phyloP scores from a whole-genome alignment of 2,113 vertebrate species.

The Syngnathus typhle region DNA sequence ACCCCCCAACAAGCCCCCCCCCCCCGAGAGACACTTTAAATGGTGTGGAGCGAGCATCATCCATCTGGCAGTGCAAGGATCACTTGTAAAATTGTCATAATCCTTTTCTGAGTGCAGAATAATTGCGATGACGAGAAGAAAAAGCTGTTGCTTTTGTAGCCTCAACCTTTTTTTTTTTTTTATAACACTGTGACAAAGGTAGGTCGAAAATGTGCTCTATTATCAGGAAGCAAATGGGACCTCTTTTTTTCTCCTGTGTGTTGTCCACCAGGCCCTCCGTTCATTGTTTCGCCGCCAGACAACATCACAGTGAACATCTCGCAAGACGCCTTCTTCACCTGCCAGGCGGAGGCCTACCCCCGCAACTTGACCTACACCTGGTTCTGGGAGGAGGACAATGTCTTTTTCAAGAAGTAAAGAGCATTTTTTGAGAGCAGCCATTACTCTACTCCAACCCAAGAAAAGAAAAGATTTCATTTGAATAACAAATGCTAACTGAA shows the following conservation, averaged over 20 bases:
- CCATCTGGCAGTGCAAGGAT: conserved; percentile 40
- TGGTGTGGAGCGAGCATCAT: conserved; percentile 26
- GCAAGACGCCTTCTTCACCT: conserved; percentile 98
- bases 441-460: too few species aligned
- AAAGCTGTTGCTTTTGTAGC: neutral
- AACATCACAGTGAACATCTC: conserved; percentile 99
- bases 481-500: too few species aligned
- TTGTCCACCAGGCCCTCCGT: conserved; percentile 71
- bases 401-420: conserved; percentile 98
- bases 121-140: conserved; percentile 15
- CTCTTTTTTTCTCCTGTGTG: neutral
- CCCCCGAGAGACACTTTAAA: neutral
- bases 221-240: neutral
- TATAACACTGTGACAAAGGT: neutral
- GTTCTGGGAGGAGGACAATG: conserved; percentile 97
- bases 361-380: conserved; percentile 98
- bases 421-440: too few species aligned
- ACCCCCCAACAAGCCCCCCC: neutral
- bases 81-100: conserved; percentile 42
- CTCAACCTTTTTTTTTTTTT: neutral
- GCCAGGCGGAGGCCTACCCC: conserved; percentile 96
- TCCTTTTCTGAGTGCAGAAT: conserved; percentile 39
- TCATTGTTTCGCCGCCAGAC: conserved; percentile 92
- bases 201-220: neutral
- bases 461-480: conserved; percentile 33